Evolutionary conservation across 2,113 vertebrate genomes (phyloP).

Genomic region (Oxyruncus cristatus): DNA sequence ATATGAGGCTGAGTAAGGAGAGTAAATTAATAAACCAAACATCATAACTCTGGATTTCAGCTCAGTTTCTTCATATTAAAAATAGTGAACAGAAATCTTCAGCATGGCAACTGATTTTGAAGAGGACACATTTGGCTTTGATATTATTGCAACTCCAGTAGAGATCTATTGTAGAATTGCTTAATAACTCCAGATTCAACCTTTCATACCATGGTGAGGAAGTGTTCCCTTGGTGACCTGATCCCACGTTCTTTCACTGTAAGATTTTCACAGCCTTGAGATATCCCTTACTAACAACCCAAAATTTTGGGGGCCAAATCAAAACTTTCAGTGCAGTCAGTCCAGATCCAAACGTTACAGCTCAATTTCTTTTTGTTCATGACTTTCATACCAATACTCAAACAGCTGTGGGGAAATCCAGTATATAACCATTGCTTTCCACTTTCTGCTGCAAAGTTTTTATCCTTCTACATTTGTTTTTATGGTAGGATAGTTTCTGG

Average conservation of each 20-base stretch:
- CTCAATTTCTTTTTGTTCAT: background rate
- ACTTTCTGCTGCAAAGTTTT: slow-evolving; percentile 23
- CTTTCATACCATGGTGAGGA: background rate
- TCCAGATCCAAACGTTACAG: background rate
- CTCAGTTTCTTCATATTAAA: background rate
- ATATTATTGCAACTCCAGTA: background rate
- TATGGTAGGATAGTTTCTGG: slow-evolving; percentile 26
- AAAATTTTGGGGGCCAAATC: background rate
- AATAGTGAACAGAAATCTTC: background rate
- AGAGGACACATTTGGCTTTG: background rate
- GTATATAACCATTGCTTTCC: slow-evolving; percentile 1
- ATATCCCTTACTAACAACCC: background rate
- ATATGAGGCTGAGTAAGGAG: background rate
- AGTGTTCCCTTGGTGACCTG: background rate
- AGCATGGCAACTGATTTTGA: background rate
- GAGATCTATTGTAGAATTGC: background rate
- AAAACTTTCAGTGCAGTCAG: background rate
- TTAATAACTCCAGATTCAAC: background rate
- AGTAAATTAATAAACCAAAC: slow-evolving; percentile 48
- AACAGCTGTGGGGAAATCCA: background rate
- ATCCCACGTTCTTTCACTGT: background rate
- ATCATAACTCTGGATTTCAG: background rate
- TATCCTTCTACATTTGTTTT: slow-evolving; percentile 26
- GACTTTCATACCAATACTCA: background rate
- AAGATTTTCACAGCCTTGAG: background rate